phyloP scores from a whole-genome alignment of 2,888 invertebrate genomes.

The Conistra vaccinii region DNA sequence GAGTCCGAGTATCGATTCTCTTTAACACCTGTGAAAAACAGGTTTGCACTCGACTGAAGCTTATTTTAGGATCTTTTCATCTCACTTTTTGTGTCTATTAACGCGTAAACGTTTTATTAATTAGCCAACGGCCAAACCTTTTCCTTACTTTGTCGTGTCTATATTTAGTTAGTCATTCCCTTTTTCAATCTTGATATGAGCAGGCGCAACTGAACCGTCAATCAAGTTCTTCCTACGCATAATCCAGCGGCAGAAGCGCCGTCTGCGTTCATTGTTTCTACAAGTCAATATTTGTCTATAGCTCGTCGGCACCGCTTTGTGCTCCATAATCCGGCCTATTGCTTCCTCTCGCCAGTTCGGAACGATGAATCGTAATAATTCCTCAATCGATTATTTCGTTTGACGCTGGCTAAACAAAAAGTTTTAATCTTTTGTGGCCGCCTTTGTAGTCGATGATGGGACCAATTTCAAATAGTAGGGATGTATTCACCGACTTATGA shows the following conservation, averaged over 20 bases:
- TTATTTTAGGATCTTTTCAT: slow-evolving; percentile 90
- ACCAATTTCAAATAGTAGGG: slow-evolving; percentile 76
- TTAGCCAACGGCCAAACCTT: slow-evolving; percentile 64
- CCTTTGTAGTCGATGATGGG: slow-evolving; percentile 78
- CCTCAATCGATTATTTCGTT: slow-evolving; percentile 87
- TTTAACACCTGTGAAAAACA: slow-evolving; percentile 90
- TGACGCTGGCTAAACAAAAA: slow-evolving; percentile 81
- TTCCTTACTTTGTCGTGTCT: slow-evolving; percentile 61
- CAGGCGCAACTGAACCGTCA: slow-evolving; percentile 74
- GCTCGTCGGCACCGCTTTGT: slow-evolving; percentile 86
- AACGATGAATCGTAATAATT: slow-evolving; percentile 89
- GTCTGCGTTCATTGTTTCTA: slow-evolving; percentile 85
- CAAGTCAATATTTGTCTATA: slow-evolving; percentile 90
- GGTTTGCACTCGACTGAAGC: slow-evolving; percentile 87
- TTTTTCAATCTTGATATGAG: slow-evolving; percentile 40
- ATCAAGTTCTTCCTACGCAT: slow-evolving; percentile 81
- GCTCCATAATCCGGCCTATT: slow-evolving; percentile 84
- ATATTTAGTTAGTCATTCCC: slow-evolving; percentile 57
- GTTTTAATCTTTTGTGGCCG: slow-evolving; percentile 82
- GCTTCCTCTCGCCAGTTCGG: slow-evolving; percentile 83
- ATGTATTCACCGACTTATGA: slow-evolving; percentile 48
- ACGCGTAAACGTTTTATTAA: slow-evolving; percentile 80
- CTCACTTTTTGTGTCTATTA: slow-evolving; percentile 84
- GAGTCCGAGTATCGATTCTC: slow-evolving; percentile 87
- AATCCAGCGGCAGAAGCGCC: slow-evolving; percentile 74